These are phyloP conservation scores for Urocitellus parryii DNA, from an alignment of 2,113 vertebrate genomes.

Conservation along the genomic window DNA sequence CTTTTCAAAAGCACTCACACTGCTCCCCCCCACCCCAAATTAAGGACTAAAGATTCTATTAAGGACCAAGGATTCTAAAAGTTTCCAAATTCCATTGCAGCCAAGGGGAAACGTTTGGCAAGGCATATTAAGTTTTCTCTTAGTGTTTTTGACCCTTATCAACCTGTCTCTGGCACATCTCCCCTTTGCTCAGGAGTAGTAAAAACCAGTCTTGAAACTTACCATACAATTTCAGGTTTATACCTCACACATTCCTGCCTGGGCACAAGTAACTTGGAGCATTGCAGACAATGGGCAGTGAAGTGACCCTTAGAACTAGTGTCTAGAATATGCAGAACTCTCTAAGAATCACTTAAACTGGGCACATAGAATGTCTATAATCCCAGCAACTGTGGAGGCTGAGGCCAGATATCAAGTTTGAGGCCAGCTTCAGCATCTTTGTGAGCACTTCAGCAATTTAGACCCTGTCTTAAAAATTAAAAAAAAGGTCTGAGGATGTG, in stretches of 20 bases:
- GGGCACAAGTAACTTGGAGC: conserved; percentile 34
- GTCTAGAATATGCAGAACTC: neutral
- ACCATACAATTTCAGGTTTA: conserved; percentile 56
- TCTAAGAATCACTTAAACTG: conserved; percentile 50
- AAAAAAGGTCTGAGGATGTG: too few relatives aligned
- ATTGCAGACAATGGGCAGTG: conserved; percentile 59
- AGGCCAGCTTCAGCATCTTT: too few relatives aligned
- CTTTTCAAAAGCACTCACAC: conserved; percentile 18
- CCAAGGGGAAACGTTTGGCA: neutral
- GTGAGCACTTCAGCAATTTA: too few relatives aligned
- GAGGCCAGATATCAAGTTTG: too few relatives aligned
- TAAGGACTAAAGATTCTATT: conserved; percentile 1
- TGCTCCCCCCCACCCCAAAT: neutral
- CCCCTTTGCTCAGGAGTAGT: neutral
- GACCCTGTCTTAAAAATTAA: too few relatives aligned
- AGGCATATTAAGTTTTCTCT: neutral
- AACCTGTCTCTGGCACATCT: neutral
- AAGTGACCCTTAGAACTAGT: conserved; percentile 70
- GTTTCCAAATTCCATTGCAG: neutral
- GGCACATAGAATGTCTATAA: too few relatives aligned
- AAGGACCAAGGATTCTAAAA: conserved; percentile 43
- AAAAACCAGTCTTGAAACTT: neutral
- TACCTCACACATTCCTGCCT: conserved; percentile 50
- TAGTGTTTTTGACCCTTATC: neutral
- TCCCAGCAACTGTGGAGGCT: too few relatives aligned